Evolutionary conservation across 2,888 invertebrate genomes (phyloP).

Genomic region (Philaethria dido): DNA sequence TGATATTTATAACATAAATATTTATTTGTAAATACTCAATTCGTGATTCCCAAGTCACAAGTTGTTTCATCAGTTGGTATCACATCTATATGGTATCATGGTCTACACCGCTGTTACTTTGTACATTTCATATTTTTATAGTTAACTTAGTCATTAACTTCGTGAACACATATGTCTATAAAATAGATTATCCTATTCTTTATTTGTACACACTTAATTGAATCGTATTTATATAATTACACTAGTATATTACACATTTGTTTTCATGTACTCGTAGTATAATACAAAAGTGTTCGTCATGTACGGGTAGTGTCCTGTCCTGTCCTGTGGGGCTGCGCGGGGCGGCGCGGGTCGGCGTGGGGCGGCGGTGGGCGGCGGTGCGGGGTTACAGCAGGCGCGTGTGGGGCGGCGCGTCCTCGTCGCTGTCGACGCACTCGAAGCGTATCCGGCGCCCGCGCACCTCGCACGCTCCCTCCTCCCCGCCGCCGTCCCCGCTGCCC

Average conservation of each 20-base stretch:
- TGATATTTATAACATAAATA: too few species aligned
- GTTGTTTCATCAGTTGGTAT: too few species aligned
- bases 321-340: conserved; percentile 50
- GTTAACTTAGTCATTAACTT: conserved; percentile 14
- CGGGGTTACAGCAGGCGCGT: conserved; percentile 60
- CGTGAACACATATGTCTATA: conserved; percentile 16
- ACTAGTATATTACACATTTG: conserved; percentile 3
- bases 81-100: neutral
- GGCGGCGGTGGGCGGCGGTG: conserved; percentile 52
- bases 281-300: neutral
- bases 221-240: conserved; percentile 8
- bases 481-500: conserved; percentile 32
- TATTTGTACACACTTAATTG: conserved; percentile 1
- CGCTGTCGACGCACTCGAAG: conserved; percentile 74
- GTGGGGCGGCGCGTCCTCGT: conserved; percentile 71
- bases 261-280: neutral
- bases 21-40: too few species aligned
- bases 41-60: too few species aligned
- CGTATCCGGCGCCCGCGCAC: conserved; percentile 65
- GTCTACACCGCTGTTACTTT: neutral
- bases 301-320: conserved; percentile 44
- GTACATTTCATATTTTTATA: conserved; percentile 11
- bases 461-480: conserved; percentile 44
- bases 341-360: conserved; percentile 36
- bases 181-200: neutral